A percentile compares a stretch with the other conserved stretches of the same genome.
These are phyloP conservation scores for Lepidochrysops patricia DNA, from an alignment of 2,888 invertebrate species.

Conservation along the genomic window DNA sequence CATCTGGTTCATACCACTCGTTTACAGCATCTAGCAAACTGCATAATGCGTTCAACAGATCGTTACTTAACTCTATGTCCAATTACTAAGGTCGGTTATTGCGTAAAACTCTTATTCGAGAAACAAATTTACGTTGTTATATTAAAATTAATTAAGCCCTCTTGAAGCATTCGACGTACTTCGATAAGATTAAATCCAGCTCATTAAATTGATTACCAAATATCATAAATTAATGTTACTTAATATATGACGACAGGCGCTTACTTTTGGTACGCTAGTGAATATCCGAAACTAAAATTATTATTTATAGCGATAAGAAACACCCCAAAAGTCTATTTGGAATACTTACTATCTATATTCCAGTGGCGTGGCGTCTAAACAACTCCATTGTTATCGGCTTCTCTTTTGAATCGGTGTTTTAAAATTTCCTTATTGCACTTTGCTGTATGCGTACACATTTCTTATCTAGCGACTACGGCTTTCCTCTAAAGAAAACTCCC, in stretches of 20 bases:
- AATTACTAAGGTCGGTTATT: constrained; percentile 29
- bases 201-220: constrained; percentile 50
- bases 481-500: no score
- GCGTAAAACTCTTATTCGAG: constrained; percentile 14
- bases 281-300: neutral
- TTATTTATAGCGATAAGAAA: no score
- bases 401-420: no score
- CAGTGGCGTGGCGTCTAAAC: no score
- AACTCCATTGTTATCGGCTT: no score
- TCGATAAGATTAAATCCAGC: constrained; percentile 55
- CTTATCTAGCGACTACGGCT: no score
- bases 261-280: neutral
- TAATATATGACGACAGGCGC: neutral
- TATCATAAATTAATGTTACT: constrained; percentile 15
- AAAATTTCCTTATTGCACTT: no score
- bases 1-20: constrained; percentile 57
- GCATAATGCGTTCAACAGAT: constrained; percentile 11
- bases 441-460: no score
- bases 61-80: constrained; percentile 22
- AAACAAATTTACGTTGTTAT: constrained; percentile 39
- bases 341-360: no score
- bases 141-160: constrained; percentile 67
- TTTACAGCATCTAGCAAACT: constrained; percentile 14
- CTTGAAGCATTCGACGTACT: constrained; percentile 51
- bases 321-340: no score